These are phyloP conservation scores for Typhlichthys eigenmanni DNA, from an alignment of 2,797 vertebrate species.

Conservation along the genomic window DNA sequence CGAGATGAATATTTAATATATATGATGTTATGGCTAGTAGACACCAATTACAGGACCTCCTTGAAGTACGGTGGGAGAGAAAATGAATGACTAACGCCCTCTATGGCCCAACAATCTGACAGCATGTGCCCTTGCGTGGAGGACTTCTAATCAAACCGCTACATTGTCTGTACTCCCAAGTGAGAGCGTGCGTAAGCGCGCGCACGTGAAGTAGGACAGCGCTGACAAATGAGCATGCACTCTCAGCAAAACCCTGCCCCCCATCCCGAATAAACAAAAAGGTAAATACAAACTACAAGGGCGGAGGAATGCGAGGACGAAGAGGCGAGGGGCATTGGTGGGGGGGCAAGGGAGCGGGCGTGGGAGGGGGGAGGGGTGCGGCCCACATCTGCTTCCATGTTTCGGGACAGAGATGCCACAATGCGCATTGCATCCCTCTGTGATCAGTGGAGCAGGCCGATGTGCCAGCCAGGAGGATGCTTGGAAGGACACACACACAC, in stretches of 20 bases:
- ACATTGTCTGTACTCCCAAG: background rate
- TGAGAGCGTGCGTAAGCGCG: conserved; percentile 7
- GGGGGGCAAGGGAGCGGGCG: background rate
- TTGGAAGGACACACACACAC: conserved; percentile 22
- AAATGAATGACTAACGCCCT: too few species aligned
- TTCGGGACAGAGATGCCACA: conserved; percentile 25
- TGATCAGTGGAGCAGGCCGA: conserved; percentile 64
- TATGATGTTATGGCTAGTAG: too few species aligned
- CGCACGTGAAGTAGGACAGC: conserved; percentile 8
- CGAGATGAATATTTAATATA: too few species aligned
- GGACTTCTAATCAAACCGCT: background rate
- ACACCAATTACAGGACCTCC: too few species aligned
- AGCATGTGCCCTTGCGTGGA: too few species aligned
- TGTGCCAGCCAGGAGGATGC: conserved; percentile 54
- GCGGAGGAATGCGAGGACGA: conserved; percentile 32
- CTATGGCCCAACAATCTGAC: too few species aligned
- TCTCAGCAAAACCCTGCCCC: conserved; percentile 12
- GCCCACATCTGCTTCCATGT: conserved; percentile 54
- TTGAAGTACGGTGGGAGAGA: too few species aligned
- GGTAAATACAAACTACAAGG: conserved; percentile 33
- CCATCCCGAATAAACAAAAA: conserved; percentile 6
- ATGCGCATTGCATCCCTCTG: conserved; percentile 51
- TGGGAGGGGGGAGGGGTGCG: conserved; percentile 20
- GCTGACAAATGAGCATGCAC: conserved; percentile 8
- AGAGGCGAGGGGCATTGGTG: background rate